phyloP scores from a whole-genome alignment of 2,113 vertebrate genomes.

The Scortum barcoo region DNA sequence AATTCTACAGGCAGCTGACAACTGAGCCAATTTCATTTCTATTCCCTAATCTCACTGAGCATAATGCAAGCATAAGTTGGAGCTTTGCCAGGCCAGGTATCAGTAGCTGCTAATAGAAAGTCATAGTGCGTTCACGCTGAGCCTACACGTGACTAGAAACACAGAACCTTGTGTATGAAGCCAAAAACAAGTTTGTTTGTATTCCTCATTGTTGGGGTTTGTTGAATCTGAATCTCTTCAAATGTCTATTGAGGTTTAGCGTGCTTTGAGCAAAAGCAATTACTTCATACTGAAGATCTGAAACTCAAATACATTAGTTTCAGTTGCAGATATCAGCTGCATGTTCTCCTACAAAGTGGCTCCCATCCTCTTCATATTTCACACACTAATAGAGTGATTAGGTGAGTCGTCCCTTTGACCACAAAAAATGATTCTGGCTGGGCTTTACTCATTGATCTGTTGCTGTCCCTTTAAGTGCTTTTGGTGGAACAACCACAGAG shows the following conservation, averaged over 20 bases:
- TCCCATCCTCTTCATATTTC: slow-evolving; percentile 17
- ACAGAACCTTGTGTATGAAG: slow-evolving; percentile 24
- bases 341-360: background rate
- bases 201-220: background rate
- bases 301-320: background rate
- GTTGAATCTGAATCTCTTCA: slow-evolving; percentile 4
- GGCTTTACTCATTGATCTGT: slow-evolving; percentile 38
- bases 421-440: slow-evolving; percentile 30
- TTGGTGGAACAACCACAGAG: slow-evolving; percentile 29
- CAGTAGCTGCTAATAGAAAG: slow-evolving; percentile 25
- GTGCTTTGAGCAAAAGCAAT: background rate
- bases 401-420: slow-evolving; percentile 27
- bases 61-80: slow-evolving; percentile 42
- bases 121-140: background rate
- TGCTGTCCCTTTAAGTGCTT: slow-evolving; percentile 45
- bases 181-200: background rate
- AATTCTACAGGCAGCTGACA: slow-evolving; percentile 76
- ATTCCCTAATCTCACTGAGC: slow-evolving; percentile 51
- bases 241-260: background rate
- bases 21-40: slow-evolving; percentile 62
- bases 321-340: background rate
- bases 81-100: slow-evolving; percentile 38
- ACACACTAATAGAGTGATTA: slow-evolving; percentile 12
- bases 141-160: slow-evolving; percentile 20
- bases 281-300: background rate